These are phyloP conservation scores for Erythrolamprus reginae DNA, from an alignment of 2,113 vertebrate genomes.

Conservation along the genomic window DNA sequence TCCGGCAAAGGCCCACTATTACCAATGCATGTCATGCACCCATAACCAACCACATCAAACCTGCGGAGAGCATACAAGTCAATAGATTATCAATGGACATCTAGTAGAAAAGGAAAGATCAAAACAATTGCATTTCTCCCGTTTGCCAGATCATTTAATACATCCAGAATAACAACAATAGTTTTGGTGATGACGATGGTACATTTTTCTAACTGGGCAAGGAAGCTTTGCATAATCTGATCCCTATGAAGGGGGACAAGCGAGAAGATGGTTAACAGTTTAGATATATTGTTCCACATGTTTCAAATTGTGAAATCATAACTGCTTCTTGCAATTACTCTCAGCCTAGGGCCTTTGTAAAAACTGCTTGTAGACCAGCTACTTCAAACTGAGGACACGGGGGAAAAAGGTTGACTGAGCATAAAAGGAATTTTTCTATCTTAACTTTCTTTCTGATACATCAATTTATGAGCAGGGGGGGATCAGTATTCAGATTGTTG, in stretches of 20 bases:
- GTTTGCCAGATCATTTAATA: neutral
- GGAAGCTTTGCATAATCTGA: neutral
- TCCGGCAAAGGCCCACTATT: slow-evolving; percentile 96
- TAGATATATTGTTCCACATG: too few species aligned
- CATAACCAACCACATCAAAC: slow-evolving; percentile 97
- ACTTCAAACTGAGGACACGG: neutral
- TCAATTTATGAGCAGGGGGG: neutral
- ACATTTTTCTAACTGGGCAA: neutral
- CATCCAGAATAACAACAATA: neutral
- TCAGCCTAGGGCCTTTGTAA: neutral
- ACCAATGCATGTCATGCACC: slow-evolving; percentile 98
- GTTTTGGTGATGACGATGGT: neutral
- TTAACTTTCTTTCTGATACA: neutral
- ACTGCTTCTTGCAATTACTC: neutral
- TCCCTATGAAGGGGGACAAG: neutral
- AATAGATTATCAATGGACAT: neutral
- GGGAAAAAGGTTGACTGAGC: neutral
- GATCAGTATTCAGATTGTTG: neutral
- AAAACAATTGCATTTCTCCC: neutral
- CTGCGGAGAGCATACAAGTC: slow-evolving; percentile 55
- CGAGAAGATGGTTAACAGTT: neutral
- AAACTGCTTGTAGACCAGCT: neutral
- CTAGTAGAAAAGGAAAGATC: neutral
- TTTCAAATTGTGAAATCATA: neutral
- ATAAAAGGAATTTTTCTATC: neutral